Conservation (phyloP, 2,113 vertebrate species). For the Probosciger aterrimus region DNA sequence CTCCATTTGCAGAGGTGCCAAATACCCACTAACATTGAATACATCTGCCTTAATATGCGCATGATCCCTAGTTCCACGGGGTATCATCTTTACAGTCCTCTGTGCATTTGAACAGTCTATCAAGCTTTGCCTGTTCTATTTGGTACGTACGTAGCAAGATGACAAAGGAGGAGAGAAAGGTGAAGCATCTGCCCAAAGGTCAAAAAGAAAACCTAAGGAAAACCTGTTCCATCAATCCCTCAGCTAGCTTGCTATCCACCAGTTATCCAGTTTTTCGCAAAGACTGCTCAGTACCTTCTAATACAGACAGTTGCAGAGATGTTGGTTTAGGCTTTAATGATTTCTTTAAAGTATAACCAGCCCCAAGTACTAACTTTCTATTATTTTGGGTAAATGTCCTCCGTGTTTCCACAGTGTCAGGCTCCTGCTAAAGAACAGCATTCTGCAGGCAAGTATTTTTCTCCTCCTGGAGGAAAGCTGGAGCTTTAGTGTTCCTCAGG, state of each 20-base stretch:
- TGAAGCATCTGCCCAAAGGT: not conserved
- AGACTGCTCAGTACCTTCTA: not conserved
- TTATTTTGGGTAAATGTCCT: not conserved
- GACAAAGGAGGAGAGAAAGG: not conserved
- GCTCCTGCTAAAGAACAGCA: not conserved
- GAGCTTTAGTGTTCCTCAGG: not conserved
- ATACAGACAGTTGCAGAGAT: not conserved
- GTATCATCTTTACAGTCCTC: not conserved
- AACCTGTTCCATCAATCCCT: not conserved
- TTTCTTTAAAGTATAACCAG: not conserved
- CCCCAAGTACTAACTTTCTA: not conserved
- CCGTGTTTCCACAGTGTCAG: not conserved
- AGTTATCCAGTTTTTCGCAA: not conserved
- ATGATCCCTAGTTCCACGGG: not conserved
- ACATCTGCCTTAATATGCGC: not conserved
- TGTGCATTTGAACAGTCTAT: not conserved
- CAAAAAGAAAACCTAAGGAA: not conserved
- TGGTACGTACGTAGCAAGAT: not conserved
- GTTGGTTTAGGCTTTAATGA: not conserved
- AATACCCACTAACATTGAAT: not conserved
- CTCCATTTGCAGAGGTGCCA: not conserved
- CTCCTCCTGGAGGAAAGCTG: not conserved
- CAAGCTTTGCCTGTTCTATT: not conserved
- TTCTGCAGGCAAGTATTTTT: not conserved
- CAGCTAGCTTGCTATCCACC: not conserved